Conservation (phyloP, 2,888 invertebrate species). For the Limnephilus marmoratus region DNA sequence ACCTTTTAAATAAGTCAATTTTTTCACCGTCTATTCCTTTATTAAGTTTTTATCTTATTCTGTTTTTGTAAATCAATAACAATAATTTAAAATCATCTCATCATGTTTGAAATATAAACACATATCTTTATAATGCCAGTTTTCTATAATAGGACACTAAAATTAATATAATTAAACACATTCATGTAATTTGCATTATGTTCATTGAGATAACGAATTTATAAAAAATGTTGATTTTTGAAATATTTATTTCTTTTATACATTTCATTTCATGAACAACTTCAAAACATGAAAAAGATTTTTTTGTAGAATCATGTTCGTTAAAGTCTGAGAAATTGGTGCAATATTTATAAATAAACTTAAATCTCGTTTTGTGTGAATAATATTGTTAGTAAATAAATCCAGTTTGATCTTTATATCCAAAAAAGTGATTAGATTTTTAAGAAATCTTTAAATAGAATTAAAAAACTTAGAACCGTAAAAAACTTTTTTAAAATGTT, state of each 20-base stretch:
- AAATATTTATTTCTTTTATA: background rate
- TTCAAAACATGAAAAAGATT: background rate
- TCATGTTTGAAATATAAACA: conserved; percentile 12
- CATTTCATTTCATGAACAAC: background rate
- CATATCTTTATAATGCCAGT: conserved; percentile 50
- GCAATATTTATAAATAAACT: background rate
- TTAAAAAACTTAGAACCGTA: background rate
- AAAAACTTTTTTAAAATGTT: background rate
- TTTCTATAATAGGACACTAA: background rate
- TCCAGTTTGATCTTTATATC: background rate
- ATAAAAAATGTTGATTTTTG: too few species aligned
- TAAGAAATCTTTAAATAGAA: background rate
- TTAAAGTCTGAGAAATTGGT: background rate
- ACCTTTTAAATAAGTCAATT: background rate
- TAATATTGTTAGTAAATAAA: background rate
- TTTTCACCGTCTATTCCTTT: background rate
- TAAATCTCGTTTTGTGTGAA: background rate
- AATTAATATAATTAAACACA: background rate
- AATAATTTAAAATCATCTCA: background rate
- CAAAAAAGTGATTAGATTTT: background rate
- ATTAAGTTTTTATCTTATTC: background rate
- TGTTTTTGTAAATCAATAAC: background rate
- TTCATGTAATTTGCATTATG: background rate
- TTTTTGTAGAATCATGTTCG: background rate
- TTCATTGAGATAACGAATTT: background rate